Percentiles rank a stretch among this genome's conserved stretches.
These are phyloP conservation scores for Sinodicranocentrus sp. DNA, from an alignment of 2,888 invertebrate species.

Conservation along the genomic window DNA sequence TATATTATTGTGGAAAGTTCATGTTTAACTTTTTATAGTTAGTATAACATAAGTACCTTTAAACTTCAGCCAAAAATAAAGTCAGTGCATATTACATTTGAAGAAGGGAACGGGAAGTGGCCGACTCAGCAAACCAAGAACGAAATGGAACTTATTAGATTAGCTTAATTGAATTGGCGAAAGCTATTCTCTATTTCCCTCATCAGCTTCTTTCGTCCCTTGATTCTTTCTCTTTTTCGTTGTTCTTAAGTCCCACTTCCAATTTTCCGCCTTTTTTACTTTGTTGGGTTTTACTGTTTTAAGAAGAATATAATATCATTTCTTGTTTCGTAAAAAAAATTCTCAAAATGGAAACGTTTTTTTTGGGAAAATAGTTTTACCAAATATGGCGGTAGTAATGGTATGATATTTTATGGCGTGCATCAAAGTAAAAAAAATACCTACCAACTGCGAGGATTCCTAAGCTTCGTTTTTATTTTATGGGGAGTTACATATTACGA, in stretches of 20 bases:
- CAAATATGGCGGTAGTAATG: no score
- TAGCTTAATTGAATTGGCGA: conserved; percentile 71
- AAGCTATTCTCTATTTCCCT: conserved; percentile 48
- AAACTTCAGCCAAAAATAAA: neutral
- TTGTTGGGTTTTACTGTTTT: neutral
- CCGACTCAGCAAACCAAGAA: conserved; percentile 10
- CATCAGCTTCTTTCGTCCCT: conserved; percentile 12
- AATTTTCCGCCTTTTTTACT: conserved; percentile 18
- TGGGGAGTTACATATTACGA: neutral
- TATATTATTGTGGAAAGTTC: neutral
- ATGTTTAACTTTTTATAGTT: neutral
- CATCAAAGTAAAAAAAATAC: conserved; percentile 1
- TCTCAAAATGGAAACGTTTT: no score
- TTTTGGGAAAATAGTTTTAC: neutral
- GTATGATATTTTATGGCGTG: neutral
- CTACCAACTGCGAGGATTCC: neutral
- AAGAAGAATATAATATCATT: no score
- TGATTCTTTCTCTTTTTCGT: neutral
- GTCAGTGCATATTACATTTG: neutral
- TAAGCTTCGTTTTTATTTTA: neutral
- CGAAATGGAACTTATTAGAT: conserved; percentile 69
- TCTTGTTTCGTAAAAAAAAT: no score
- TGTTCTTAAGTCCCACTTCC: neutral
- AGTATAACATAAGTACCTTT: neutral
- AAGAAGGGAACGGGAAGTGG: neutral